Base-by-base conservation (phyloP, 2,113 vertebrate species). In the Corvus hawaiiensis region DNA sequence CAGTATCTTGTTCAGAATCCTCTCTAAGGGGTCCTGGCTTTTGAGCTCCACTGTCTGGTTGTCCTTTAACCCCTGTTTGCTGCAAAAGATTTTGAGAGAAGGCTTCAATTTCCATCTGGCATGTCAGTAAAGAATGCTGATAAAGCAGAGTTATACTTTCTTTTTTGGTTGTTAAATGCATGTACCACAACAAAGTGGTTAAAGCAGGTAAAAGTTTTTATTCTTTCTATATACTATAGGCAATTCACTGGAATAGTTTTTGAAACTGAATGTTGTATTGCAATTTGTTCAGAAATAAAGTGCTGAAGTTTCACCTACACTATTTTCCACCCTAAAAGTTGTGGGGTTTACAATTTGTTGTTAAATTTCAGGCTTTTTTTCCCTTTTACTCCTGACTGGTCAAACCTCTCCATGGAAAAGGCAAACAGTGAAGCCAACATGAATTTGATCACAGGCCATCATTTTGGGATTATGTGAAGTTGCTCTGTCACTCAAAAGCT, bases 21-120 rank as follows among this genome's bases (percentile, higher is more conserved):
- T 98, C 97, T 95, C 93, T 98, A 94, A 97, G 73, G 90, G 96
- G 93, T 97, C 92, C 97, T 97, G 96, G 93, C 72, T 97, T 97
- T 97, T 96, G 96, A 96, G 88, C 73, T 94, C 94, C 97, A 96
- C 90, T 97, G 88, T 98, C 97, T 97, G 97, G 93, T 93, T 96
- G 94, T 97, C 88, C 96, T 97, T 97, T 97, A 96, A 97, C 63
- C 89, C 96, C 97, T 75, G 92, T 81, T 48, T 90, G 92, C 97
- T 98, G 95, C 56, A 97, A 98, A 93, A 97, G 83, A 95, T 94
- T 97, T 96, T 93, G 76, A 97, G 94, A 97, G 41, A 94, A 97
- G 69, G 73, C 84, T 95, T 96, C 58, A 96, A 51, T 95, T 92
- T 95, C 91, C 49, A 83, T 48, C 13, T 61, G 55, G 52, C 48